Base-by-base conservation (phyloP, 2,113 vertebrate species). In the Boulengeromyrus knoepffleri region DNA sequence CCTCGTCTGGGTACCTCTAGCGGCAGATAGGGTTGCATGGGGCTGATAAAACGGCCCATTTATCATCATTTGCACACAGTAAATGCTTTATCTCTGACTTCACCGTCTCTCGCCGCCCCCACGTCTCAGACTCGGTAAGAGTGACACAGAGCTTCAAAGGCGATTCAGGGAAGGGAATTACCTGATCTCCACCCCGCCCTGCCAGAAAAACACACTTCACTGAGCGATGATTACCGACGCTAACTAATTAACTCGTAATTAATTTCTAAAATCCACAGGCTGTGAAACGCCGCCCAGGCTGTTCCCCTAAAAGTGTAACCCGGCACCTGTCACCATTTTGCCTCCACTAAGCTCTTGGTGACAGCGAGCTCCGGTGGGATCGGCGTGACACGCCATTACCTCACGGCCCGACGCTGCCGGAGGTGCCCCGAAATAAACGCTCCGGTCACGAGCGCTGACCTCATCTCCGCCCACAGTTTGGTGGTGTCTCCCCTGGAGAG, bases 401-500 rank as follows among this genome's bases (percentile, higher is more conserved):
- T 42, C 89, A 90, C 27, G 91, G 90, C 90, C 90, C 92, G 89
- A 46, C 89, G 85, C 49, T 66, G 89, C 90, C 70, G 92, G 91
- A 92, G 92, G 90, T 91, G 89, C 8, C 13, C 90, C 12, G 84
- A 89, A 90, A 90, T 89, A 89, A 90, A 52, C 58, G 45, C 47
- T 52, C 46, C 21, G n/a, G 47, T 53, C 47, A 47, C 39, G 42
- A 52, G 88, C 46, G 89, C 90, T 94, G 93, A 94, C 92, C 91
- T 94, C 93, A 94, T 90, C 91, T 91, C 90, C 92, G 89, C 89
- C 90, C 91, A 91, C 91, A 91, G 90, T 90, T 89, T 90, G 77
- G 88, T 86, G 91, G 91, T 92, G 91, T 94, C 92, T 94, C 15
- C 92, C 91, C 92, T 42, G 19, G 93, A 89, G 93, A 92, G 92